phyloP scores from a whole-genome alignment of 2,888 invertebrate genomes.

The Drosophila peninsularis region DNA sequence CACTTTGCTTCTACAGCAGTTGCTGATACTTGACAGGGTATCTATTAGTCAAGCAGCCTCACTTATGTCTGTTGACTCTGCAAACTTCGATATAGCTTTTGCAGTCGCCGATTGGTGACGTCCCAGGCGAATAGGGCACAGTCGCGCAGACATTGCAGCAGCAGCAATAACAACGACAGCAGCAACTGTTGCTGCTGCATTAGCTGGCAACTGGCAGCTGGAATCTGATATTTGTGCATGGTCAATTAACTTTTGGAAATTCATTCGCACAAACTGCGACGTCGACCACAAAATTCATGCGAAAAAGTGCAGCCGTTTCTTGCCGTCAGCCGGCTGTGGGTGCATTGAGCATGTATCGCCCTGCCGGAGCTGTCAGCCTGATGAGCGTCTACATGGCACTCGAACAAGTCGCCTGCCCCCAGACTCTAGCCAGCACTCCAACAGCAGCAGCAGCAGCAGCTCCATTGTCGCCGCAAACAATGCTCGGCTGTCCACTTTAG shows the following conservation, averaged over 20 bases:
- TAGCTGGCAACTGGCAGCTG: slow-evolving; percentile 31
- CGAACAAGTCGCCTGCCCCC: slow-evolving; percentile 37
- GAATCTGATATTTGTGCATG: slow-evolving; percentile 76
- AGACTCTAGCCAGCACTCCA: slow-evolving; percentile 3
- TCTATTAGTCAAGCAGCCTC: neutral
- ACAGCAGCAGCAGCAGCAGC: slow-evolving; percentile 8
- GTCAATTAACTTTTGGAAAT: slow-evolving; percentile 72
- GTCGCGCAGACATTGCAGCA: too few relatives aligned
- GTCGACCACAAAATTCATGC: slow-evolving; percentile 59
- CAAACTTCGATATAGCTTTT: slow-evolving; percentile 40
- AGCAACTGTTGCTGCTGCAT: slow-evolving; percentile 20
- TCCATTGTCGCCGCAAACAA: slow-evolving; percentile 45
- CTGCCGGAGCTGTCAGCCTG: slow-evolving; percentile 70
- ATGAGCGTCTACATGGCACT: slow-evolving; percentile 75
- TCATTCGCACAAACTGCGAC: slow-evolving; percentile 50
- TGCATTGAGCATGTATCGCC: slow-evolving; percentile 66
- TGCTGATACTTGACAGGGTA: neutral
- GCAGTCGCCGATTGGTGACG: slow-evolving; percentile 15
- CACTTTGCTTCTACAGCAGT: too few relatives aligned
- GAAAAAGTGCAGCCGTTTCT: slow-evolving; percentile 60
- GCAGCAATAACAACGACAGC: slow-evolving; percentile 12
- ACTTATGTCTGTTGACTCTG: slow-evolving; percentile 45
- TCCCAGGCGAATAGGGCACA: too few relatives aligned
- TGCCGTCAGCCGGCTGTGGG: slow-evolving; percentile 39
- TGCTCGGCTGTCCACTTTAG: slow-evolving; percentile 43